A percentile compares a stretch with the other conserved stretches of the same genome.
These are phyloP conservation scores for Lutraria lutraria DNA, from an alignment of 2,888 invertebrate genomes.

Conservation along the genomic window DNA sequence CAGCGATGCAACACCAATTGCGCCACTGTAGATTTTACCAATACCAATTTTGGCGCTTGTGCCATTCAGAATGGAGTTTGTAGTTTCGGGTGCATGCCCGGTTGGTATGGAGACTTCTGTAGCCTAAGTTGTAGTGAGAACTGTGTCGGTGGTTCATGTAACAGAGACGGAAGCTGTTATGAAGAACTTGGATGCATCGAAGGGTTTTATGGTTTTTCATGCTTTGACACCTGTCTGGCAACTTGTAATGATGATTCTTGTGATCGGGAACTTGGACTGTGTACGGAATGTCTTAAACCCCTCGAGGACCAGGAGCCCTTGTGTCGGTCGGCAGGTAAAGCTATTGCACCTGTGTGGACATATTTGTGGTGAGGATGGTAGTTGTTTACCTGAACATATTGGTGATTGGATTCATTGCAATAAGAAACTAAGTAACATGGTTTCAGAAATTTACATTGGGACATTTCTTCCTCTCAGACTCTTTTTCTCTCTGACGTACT, in stretches of 20 bases:
- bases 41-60: constrained; percentile 20
- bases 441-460: too few relatives aligned
- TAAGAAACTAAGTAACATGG: background rate
- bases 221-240: constrained; percentile 26
- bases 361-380: background rate
- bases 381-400: background rate
- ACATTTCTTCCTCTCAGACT: too few relatives aligned
- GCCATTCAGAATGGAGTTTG: constrained; percentile 45
- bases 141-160: constrained; percentile 44
- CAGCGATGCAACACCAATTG: constrained; percentile 47
- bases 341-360: background rate
- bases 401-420: background rate
- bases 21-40: background rate
- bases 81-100: constrained; percentile 49
- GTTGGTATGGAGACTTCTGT: constrained; percentile 50
- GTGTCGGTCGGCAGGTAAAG: constrained; percentile 52
- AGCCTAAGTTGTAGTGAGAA: constrained; percentile 32
- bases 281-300: constrained; percentile 51
- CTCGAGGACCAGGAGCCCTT: constrained; percentile 17
- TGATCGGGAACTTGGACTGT: constrained; percentile 48
- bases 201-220: constrained; percentile 53
- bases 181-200: constrained; percentile 44
- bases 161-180: constrained; percentile 35
- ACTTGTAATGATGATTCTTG: constrained; percentile 60
- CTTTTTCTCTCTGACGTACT: too few relatives aligned